Evolutionary conservation across 2,888 invertebrate genomes (phyloP).

Genomic region (Tupiocoris notatus): DNA sequence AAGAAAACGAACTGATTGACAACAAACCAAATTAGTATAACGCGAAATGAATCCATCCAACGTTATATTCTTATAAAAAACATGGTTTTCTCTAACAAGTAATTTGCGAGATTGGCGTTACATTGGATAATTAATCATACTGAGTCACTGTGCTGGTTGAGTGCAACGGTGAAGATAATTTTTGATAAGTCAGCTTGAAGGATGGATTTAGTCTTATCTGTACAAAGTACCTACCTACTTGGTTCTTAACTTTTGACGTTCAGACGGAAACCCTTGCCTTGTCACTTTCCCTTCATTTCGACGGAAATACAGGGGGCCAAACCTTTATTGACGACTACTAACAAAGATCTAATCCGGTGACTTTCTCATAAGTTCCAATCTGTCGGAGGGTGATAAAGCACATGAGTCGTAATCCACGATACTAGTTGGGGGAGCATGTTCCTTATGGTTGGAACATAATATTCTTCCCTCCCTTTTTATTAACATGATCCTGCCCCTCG

Average conservation of each 20-base stretch:
- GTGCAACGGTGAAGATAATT: not conserved
- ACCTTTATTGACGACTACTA: constrained; percentile 21
- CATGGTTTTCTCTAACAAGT: too few species aligned
- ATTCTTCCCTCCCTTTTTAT: not conserved
- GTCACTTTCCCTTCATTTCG: not conserved
- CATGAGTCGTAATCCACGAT: not conserved
- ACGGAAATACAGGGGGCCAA: not conserved
- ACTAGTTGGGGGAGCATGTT: constrained; percentile 16
- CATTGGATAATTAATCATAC: too few species aligned
- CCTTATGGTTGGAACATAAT: constrained; percentile 3
- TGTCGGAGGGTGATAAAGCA: constrained; percentile 13
- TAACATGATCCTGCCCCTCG: not conserved
- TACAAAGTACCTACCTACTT: not conserved
- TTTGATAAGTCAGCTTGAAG: not conserved
- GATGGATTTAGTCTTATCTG: not conserved
- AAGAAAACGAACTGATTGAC: too few species aligned
- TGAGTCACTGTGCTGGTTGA: too few species aligned
- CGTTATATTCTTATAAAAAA: too few species aligned
- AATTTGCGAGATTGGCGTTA: too few species aligned
- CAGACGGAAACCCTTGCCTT: not conserved
- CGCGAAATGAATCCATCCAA: too few species aligned
- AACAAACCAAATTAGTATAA: too few species aligned
- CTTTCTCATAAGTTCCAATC: constrained; percentile 12
- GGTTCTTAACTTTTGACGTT: not conserved
- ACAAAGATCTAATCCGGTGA: constrained; percentile 20